Evolutionary conservation across 2,113 vertebrate genomes (phyloP).

Genomic region (Phaethon lepturus): DNA sequence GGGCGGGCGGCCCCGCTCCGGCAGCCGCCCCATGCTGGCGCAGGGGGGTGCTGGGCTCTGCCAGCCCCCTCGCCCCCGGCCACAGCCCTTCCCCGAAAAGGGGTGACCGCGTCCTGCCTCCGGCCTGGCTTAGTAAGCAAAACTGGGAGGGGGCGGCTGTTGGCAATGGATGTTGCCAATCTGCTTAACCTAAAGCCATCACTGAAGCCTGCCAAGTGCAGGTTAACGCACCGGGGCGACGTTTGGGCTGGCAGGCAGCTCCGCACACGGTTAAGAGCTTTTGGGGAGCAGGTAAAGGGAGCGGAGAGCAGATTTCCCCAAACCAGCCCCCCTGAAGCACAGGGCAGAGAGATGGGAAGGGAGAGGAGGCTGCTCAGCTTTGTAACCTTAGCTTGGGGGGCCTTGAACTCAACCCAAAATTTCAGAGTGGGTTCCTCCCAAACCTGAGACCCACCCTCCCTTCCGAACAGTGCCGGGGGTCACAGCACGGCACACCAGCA

Average conservation of each 20-base stretch:
- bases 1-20: accelerated
- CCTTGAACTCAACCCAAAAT: neutral
- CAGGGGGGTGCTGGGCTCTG: neutral
- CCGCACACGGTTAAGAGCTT: neutral
- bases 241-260: neutral
- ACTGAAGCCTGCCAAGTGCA: neutral
- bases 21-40: accelerated
- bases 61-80: neutral
- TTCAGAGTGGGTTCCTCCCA: neutral
- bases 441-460: accelerated
- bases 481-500: accelerated
- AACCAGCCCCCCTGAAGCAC: neutral
- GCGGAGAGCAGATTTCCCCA: neutral
- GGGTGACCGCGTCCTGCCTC: neutral
- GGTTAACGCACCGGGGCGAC: neutral
- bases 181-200: neutral
- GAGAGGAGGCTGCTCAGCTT: neutral
- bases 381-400: neutral
- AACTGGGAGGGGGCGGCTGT: neutral
- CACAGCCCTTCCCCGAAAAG: neutral
- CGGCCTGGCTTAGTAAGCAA: neutral
- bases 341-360: neutral
- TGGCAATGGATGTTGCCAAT: constrained; percentile 1
- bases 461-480: accelerated
- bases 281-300: neutral